A percentile compares a stretch with the other conserved stretches of the same genome.
Conservation (phyloP, 2,888 invertebrate genomes). For the Cheilosia variabilis region DNA sequence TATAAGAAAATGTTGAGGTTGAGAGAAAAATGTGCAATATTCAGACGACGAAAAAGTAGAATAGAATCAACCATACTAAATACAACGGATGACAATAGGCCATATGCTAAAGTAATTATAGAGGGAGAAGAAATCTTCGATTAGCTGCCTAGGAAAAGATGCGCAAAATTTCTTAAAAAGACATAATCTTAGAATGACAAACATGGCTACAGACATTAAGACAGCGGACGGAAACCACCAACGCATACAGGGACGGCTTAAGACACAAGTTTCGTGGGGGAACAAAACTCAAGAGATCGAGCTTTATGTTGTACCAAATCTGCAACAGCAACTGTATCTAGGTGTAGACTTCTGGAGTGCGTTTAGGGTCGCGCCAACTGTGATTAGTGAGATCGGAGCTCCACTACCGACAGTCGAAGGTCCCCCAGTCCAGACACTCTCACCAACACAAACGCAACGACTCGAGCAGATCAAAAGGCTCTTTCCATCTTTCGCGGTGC, state of each 20-base stretch:
- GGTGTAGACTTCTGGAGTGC: conserved; percentile 27
- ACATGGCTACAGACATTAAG: conserved; percentile 5
- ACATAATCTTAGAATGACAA: no score
- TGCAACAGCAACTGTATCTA: conserved; percentile 7
- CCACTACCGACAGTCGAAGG: not conserved
- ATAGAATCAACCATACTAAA: no score
- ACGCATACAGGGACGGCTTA: no score
- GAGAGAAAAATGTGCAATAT: no score
- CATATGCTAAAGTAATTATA: not conserved
- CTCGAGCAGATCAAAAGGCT: not conserved
- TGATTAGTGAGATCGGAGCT: not conserved
- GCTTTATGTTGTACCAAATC: conserved; percentile 49
- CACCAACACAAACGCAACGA: not conserved
- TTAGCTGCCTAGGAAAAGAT: no score
- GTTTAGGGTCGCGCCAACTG: conserved; percentile 13
- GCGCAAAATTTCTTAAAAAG: no score
- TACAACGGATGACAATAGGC: not conserved
- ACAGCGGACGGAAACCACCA: conserved; percentile 3
- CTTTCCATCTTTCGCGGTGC: not conserved
- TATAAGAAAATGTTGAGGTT: not conserved
- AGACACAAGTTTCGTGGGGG: no score
- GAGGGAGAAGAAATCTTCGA: not conserved
- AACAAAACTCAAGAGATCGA: not conserved
- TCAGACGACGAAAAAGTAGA: no score
- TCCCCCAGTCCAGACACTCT: not conserved